Evolutionary conservation across 2,888 invertebrate genomes (phyloP).

Genomic region (Thymelicus lineola): DNA sequence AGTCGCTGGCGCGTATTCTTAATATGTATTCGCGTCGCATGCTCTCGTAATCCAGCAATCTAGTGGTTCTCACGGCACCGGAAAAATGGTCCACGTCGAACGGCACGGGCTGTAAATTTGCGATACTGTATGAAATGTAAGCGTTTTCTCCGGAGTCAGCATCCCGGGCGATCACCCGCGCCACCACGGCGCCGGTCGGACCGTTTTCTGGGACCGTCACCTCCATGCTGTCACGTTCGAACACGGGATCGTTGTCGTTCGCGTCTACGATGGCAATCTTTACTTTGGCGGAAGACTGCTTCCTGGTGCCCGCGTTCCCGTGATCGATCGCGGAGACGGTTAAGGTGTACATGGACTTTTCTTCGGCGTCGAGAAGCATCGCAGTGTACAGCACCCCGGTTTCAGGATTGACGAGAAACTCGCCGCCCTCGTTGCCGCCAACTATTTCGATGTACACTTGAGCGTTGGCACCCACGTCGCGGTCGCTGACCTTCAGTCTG

Average conservation of each 20-base stretch:
- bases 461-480: slow-evolving; percentile 93
- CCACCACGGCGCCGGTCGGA: slow-evolving; percentile 93
- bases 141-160: slow-evolving; percentile 97
- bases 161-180: slow-evolving; percentile 94
- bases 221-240: slow-evolving; percentile 88
- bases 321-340: slow-evolving; percentile 96
- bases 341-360: slow-evolving; percentile 92
- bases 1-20: slow-evolving; percentile 95
- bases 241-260: slow-evolving; percentile 97
- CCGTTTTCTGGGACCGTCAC: slow-evolving; percentile 95
- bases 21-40: slow-evolving; percentile 93
- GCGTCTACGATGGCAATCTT: slow-evolving; percentile 95
- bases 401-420: slow-evolving; percentile 94
- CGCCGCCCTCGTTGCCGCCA: slow-evolving; percentile 95
- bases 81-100: slow-evolving; percentile 98
- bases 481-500: slow-evolving; percentile 93
- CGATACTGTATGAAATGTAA: slow-evolving; percentile 97
- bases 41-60: slow-evolving; percentile 95
- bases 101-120: slow-evolving; percentile 95
- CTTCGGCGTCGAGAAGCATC: slow-evolving; percentile 93
- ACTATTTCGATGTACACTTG: slow-evolving; percentile 94
- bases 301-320: slow-evolving; percentile 92
- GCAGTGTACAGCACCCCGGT: slow-evolving; percentile 96
- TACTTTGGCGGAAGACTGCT: slow-evolving; percentile 96
- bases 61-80: slow-evolving; percentile 94